These are phyloP conservation scores for Hippopotamus amphibius DNA, from an alignment of 2,113 vertebrate species.

Conservation along the genomic window DNA sequence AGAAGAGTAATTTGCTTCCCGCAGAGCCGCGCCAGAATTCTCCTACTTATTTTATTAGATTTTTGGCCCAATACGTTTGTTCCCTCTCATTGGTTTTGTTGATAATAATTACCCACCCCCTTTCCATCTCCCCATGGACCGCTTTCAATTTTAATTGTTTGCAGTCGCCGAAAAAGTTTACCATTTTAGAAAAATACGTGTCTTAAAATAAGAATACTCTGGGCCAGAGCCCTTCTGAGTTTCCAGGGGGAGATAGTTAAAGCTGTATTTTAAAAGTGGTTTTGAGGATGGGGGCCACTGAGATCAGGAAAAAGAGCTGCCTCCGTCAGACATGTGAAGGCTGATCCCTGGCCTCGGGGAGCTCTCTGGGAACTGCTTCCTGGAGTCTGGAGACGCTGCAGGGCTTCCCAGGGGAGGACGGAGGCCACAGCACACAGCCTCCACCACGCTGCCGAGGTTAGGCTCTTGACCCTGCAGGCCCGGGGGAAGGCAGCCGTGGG, in stretches of 20 bases:
- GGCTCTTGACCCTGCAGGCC: background rate
- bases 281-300: background rate
- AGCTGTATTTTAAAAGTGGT: background rate
- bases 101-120: conserved; percentile 72
- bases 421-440: background rate
- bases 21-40: conserved; percentile 40
- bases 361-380: background rate
- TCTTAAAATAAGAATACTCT: conserved; percentile 40
- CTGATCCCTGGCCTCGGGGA: background rate
- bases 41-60: conserved; percentile 70
- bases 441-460: background rate
- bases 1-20: conserved; percentile 67
- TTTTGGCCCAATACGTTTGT: conserved; percentile 74
- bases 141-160: conserved; percentile 70
- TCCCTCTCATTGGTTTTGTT: conserved; percentile 77
- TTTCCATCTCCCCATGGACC: conserved; percentile 35
- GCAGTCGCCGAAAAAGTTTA: conserved; percentile 32
- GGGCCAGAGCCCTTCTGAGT: background rate
- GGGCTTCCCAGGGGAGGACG: background rate
- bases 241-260: background rate
- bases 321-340: fast-evolving
- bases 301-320: background rate
- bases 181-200: conserved; percentile 59
- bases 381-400: background rate
- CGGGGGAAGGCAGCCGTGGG: background rate